phyloP scores from a whole-genome alignment of 2,888 invertebrate species.

The Tachina grossa region DNA sequence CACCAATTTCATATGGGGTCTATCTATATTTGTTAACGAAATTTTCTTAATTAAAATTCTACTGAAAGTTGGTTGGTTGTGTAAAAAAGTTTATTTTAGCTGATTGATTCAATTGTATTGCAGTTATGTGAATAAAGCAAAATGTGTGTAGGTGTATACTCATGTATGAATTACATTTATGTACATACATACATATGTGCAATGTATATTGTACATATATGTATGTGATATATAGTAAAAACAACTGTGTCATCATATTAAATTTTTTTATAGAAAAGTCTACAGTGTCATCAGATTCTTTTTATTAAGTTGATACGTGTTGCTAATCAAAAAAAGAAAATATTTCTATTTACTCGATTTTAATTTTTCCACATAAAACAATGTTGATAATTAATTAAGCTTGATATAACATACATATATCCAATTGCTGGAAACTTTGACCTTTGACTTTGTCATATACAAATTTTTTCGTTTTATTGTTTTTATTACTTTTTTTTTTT shows the following conservation, averaged over 20 bases:
- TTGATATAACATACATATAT: not conserved
- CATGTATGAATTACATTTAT: too few species aligned
- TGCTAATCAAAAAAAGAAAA: not conserved
- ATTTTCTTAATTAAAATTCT: constrained; percentile 27
- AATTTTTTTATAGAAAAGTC: not conserved
- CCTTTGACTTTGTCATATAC: constrained; percentile 8
- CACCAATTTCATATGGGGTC: constrained; percentile 17
- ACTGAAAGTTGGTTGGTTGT: not conserved
- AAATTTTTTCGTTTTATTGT: not conserved
- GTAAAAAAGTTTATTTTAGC: constrained; percentile 8
- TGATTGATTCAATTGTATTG: constrained; percentile 40
- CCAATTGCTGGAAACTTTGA: constrained; percentile 5
- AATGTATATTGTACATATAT: not conserved
- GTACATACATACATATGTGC: not conserved
- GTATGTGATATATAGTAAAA: not conserved
- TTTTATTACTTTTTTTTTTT: not conserved
- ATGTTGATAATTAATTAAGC: not conserved
- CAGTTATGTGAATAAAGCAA: constrained; percentile 12
- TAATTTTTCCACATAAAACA: too few species aligned
- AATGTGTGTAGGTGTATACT: too few species aligned
- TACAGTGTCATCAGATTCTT: not conserved
- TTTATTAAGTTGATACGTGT: not conserved
- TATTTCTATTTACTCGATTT: too few species aligned
- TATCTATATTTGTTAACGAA: not conserved
- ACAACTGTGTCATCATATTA: not conserved